Percentiles rank a stretch among this genome's conserved stretches.
These are phyloP conservation scores for Liopterus haemorrhoidalis DNA, from an alignment of 2,888 invertebrate genomes.

Conservation along the genomic window DNA sequence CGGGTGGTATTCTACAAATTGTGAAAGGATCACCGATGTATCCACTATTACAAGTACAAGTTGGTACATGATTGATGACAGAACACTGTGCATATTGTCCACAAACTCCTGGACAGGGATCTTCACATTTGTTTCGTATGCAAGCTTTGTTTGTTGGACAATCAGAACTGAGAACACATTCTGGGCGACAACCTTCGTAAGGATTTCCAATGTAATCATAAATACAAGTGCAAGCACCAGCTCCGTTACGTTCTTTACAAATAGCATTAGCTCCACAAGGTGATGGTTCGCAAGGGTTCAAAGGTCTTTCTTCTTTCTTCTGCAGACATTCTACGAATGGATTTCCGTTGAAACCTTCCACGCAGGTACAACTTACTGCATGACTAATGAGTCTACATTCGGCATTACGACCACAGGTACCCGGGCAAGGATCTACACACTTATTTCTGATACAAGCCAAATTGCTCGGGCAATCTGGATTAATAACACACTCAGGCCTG, in stretches of 20 bases:
- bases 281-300: conserved; percentile 76
- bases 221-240: conserved; percentile 74
- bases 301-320: conserved; percentile 53
- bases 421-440: conserved; percentile 77
- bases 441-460: conserved; percentile 75
- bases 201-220: conserved; percentile 80
- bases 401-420: conserved; percentile 72
- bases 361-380: conserved; percentile 75
- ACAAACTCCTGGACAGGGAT: conserved; percentile 83
- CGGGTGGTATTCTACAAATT: conserved; percentile 44
- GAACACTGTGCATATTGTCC: conserved; percentile 77
- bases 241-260: conserved; percentile 69
- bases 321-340: conserved; percentile 71
- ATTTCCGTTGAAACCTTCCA: conserved; percentile 70
- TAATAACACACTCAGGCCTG: conserved; percentile 75
- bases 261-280: conserved; percentile 83
- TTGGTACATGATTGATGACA: conserved; percentile 80
- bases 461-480: conserved; percentile 71
- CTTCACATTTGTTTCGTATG: conserved; percentile 72
- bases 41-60: conserved; percentile 69
- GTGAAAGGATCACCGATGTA: conserved; percentile 70
- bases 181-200: conserved; percentile 79
- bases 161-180: conserved; percentile 80
- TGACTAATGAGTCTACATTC: conserved; percentile 75
- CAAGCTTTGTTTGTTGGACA: conserved; percentile 79